A percentile compares a stretch with the other conserved stretches of the same genome.
Conservation (phyloP, 1,140 invertebrate species). For the Amyelois transitella region DNA sequence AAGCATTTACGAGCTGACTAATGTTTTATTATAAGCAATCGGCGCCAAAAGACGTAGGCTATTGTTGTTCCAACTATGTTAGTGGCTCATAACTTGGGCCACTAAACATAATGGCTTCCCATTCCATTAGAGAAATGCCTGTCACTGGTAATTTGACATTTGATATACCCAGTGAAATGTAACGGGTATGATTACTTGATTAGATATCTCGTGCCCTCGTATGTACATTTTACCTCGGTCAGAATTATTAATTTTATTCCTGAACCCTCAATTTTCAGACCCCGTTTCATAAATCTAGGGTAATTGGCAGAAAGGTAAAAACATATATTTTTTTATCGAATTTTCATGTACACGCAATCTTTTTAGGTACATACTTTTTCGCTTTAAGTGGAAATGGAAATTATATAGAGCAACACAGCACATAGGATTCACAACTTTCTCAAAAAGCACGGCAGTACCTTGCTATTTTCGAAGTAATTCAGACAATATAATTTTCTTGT, state of each 20-base stretch:
- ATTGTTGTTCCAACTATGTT: neutral
- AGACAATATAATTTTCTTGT: no score
- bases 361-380: no score
- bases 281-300: neutral
- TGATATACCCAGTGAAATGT: slow-evolving; percentile 3
- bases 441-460: no score
- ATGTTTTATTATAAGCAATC: no score
- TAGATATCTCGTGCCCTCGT: neutral
- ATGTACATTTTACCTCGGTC: neutral
- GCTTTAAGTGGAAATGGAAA: no score
- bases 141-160: slow-evolving; percentile 10
- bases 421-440: no score
- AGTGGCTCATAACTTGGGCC: slow-evolving; percentile 10
- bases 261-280: slow-evolving; percentile 1
- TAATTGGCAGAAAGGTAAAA: neutral
- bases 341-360: neutral
- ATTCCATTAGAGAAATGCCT: slow-evolving; percentile 16
- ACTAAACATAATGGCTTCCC: slow-evolving; percentile 16
- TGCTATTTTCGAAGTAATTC: no score
- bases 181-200: slow-evolving; percentile 2
- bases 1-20: neutral
- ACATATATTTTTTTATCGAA: no score
- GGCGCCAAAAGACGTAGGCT: neutral
- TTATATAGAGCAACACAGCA: no score
- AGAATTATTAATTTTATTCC: slow-evolving; percentile 2